A percentile compares a stretch with the other conserved stretches of the same genome.
Evolutionary conservation across 2,888 invertebrate genomes (phyloP).

Genomic region (Euspilapteryx auroguttella): DNA sequence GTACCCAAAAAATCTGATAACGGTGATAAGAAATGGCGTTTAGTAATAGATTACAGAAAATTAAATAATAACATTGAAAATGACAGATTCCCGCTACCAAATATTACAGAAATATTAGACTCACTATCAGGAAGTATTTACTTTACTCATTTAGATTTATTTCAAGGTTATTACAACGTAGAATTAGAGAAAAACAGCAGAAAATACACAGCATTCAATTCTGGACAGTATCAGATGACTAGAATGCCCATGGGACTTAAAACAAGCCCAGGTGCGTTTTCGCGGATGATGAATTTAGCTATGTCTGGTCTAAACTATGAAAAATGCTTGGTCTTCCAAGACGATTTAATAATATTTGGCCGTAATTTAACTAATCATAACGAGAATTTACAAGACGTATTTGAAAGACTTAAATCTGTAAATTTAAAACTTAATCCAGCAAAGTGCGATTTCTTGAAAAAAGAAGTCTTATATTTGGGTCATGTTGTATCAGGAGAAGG

Average conservation of each 20-base stretch:
- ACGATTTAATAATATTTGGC: slow-evolving; percentile 1
- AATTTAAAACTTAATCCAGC: slow-evolving; percentile 7
- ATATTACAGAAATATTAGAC: slow-evolving; percentile 4
- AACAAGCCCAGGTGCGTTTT: slow-evolving; percentile 9
- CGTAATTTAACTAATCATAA: slow-evolving; percentile 4
- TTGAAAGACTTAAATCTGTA: slow-evolving; percentile 5
- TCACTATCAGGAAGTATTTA: not conserved
- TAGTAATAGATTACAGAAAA: slow-evolving; percentile 5
- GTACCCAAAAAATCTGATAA: slow-evolving; percentile 2
- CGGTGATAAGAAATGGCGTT: slow-evolving; percentile 7
- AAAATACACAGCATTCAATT: slow-evolving; percentile 8
- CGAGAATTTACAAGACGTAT: slow-evolving; percentile 6
- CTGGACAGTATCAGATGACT: slow-evolving; percentile 8
- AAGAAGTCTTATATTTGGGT: slow-evolving; percentile 8
- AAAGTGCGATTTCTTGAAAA: slow-evolving; percentile 8
- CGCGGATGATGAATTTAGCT: slow-evolving; percentile 8
- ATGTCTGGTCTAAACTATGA: slow-evolving; percentile 8
- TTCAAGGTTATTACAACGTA: slow-evolving; percentile 2
- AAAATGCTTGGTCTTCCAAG: slow-evolving; percentile 2
- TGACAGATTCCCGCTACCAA: slow-evolving; percentile 3
- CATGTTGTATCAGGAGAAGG: slow-evolving; percentile 7
- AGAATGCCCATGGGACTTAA: slow-evolving; percentile 9
- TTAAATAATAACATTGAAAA: slow-evolving; percentile 2
- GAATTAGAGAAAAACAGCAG: slow-evolving; percentile 4
- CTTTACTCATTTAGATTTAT: not conserved